phyloP scores from a whole-genome alignment of 2,797 vertebrate species.

The Lacerta agilis region DNA sequence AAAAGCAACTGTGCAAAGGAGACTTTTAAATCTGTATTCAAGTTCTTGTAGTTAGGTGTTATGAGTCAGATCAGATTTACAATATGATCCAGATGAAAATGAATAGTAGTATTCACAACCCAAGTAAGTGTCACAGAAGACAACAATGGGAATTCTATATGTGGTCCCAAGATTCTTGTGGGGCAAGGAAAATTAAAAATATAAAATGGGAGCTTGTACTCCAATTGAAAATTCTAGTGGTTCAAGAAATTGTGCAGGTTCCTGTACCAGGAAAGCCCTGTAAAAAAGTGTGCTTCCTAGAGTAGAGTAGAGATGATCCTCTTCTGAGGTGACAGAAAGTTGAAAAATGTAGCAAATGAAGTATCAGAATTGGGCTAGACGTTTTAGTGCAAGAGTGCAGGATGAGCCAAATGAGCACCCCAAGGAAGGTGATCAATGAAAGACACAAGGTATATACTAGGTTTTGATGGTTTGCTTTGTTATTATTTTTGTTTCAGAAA shows the following conservation, averaged over 20 bases:
- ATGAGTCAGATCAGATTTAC: neutral
- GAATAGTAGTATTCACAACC: neutral
- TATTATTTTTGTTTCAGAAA: slow-evolving; percentile 15
- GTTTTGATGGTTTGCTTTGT: neutral
- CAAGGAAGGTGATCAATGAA: neutral
- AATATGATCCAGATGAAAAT: accelerated
- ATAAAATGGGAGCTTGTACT: neutral
- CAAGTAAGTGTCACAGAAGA: neutral
- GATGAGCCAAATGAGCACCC: neutral
- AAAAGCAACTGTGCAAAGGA: neutral
- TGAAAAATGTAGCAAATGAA: neutral
- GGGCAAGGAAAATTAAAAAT: neutral
- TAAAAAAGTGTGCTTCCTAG: neutral
- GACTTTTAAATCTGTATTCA: slow-evolving; percentile 15
- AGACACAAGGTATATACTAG: neutral
- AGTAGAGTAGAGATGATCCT: neutral
- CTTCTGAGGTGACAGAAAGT: neutral
- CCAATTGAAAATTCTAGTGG: neutral
- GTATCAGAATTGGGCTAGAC: neutral
- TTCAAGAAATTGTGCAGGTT: accelerated
- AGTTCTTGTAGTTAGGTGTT: slow-evolving; percentile 4
- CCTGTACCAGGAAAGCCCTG: neutral
- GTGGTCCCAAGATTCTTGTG: accelerated
- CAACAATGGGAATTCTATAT: slow-evolving; percentile 17
- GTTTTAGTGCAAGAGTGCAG: slow-evolving; percentile 4